Evolutionary conservation across 2,113 vertebrate species (phyloP), one percentile per base, ranked within the genome.

Genomic region (Sander lucioperca): DNA sequence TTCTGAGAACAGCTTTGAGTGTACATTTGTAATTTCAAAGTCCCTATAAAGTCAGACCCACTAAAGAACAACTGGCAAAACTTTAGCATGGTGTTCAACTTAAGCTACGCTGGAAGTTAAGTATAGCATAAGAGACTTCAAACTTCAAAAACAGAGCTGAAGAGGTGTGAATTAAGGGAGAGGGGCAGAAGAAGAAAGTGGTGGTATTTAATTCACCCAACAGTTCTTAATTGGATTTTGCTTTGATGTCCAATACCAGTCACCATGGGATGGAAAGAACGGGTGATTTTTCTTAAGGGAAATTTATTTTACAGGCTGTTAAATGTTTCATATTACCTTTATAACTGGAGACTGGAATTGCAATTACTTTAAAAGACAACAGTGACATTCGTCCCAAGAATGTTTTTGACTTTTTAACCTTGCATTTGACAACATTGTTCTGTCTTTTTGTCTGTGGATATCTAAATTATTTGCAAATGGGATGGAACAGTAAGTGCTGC

Each of bases 211-310:
- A 90, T 84, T 92, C 90, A 92, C 77, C 84, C 90, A 87, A 87
- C 88, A 64, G 72, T 74, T 89, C 80, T 79, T 94, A 95, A 95
- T 94, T 94, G 92, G 93, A 94, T 94, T 94, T 91, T 71, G 79
- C 91, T 94, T 90, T 92, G 91, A 95, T 91, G 91, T 89, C 88
- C 85, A 84, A 79, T 54, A 88, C 80, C 69, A 93, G 86, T 85
- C 84, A 77, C 79, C 80, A 86, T 78, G 89, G 87, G 84, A 91
- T 82, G 79, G 74, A 66, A 79, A 80, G 74, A 81, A 88, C 65
- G 16, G 74, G 58, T 66, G 30, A 47, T 69, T 89, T 76, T 87
- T 90, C 91, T 87, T 84, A 14, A 58, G 88, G 91, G 91, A 93
- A 79, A 82, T 92, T 89, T 85, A 92, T 86, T 88, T 88, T 83